Conservation (phyloP, 2,113 vertebrate genomes). For the Cynopterus brachyotis region DNA sequence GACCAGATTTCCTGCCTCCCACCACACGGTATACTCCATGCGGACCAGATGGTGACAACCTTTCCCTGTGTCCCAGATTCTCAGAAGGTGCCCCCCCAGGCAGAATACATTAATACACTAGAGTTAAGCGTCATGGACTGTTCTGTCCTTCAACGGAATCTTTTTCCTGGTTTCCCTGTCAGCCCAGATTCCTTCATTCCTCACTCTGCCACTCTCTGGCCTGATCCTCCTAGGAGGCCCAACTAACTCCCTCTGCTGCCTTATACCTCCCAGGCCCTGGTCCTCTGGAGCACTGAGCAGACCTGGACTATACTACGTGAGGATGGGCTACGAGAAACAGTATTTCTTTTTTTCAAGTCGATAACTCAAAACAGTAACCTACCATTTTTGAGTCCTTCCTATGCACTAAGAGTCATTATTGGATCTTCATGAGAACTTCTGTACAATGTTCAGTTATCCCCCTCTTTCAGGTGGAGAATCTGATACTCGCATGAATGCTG, state of each 20-base stretch:
- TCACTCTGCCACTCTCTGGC: not conserved
- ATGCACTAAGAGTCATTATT: accelerated
- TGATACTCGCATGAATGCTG: not conserved
- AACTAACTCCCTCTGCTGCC: not conserved
- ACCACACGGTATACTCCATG: too few relatives aligned
- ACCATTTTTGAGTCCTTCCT: not conserved
- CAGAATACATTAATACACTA: not conserved
- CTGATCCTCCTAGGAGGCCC: too few relatives aligned
- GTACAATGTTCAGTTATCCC: not conserved
- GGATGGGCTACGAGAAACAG: not conserved
- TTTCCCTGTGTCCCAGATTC: not conserved
- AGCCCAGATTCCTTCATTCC: not conserved
- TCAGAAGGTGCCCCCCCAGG: not conserved
- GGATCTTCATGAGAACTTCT: not conserved
- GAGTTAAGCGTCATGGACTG: not conserved
- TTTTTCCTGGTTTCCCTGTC: not conserved
- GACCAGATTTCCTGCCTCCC: not conserved
- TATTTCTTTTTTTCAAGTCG: not conserved
- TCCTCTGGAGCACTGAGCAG: not conserved
- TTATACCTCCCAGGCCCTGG: not conserved
- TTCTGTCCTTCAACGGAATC: not conserved
- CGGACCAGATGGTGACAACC: not conserved
- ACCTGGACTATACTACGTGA: not conserved
- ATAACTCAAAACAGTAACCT: not conserved
- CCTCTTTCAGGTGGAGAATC: not conserved